Conservation (phyloP, 2,888 invertebrate species). For the Stratiomys singularior region DNA sequence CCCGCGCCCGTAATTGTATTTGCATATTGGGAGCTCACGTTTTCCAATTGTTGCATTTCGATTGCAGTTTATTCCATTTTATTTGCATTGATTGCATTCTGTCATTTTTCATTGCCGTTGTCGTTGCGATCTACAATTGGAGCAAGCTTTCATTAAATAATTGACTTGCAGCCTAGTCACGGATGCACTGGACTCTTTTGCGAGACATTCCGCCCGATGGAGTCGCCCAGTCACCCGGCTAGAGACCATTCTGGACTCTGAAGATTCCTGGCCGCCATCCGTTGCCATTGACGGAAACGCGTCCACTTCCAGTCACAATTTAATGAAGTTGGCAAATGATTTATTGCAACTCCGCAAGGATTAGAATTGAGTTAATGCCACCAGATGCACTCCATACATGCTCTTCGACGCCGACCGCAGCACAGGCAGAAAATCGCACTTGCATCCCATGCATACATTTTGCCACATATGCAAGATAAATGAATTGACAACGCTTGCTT, state of each 20-base stretch:
- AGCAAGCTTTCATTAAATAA: constrained; percentile 46
- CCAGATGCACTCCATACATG: too few relatives aligned
- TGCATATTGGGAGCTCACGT: constrained; percentile 47
- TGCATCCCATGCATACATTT: too few relatives aligned
- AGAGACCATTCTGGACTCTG: neutral
- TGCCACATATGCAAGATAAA: too few relatives aligned
- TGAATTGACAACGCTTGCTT: too few relatives aligned
- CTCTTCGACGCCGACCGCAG: too few relatives aligned
- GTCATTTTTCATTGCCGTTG: constrained; percentile 35
- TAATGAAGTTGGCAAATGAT: constrained; percentile 42
- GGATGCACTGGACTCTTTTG: constrained; percentile 14
- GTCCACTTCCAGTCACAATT: constrained; percentile 24
- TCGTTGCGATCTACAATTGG: constrained; percentile 31
- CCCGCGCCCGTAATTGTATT: constrained; percentile 26
- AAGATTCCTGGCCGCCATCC: neutral
- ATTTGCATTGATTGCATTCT: constrained; percentile 40
- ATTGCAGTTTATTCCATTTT: constrained; percentile 40
- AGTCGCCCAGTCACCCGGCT: neutral
- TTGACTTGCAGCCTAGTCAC: constrained; percentile 30
- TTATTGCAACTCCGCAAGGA: constrained; percentile 15
- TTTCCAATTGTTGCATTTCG: constrained; percentile 47
- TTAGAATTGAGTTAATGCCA: constrained; percentile 9
- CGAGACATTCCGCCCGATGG: constrained; percentile 1
- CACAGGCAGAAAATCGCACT: too few relatives aligned
- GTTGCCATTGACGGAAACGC: constrained; percentile 33